Evolutionary conservation across 2,888 invertebrate species (phyloP).

Genomic region (Clunio marinus): DNA sequence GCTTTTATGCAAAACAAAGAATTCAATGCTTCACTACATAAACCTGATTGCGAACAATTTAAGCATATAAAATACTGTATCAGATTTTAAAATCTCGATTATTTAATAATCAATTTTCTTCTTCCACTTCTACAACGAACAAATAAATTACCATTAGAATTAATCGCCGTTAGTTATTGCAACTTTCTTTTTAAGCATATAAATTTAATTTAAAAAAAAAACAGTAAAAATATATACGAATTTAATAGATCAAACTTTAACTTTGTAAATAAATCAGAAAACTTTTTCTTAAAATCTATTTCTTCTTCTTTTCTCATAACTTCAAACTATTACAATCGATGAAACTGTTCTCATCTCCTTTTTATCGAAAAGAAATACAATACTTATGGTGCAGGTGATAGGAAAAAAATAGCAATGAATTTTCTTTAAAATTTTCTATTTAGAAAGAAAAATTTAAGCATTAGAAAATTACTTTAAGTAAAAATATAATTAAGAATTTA

Average conservation of each 20-base stretch:
- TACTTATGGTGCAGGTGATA: constrained; percentile 40
- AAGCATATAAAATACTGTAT: neutral
- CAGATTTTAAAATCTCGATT: neutral
- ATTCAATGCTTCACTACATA: constrained; percentile 5
- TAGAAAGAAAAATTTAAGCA: constrained; percentile 11
- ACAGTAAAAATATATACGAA: neutral
- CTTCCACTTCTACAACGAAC: neutral
- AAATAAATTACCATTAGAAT: constrained; percentile 7
- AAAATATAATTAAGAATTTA: neutral
- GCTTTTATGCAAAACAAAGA: constrained; percentile 3
- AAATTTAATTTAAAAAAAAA: neutral
- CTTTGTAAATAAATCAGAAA: neutral
- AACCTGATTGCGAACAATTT: neutral
- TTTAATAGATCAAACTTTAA: neutral
- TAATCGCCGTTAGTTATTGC: neutral
- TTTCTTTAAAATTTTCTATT: constrained; percentile 41
- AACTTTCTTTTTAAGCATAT: too few species aligned
- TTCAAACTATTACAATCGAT: too few species aligned
- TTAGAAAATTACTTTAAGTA: too few species aligned
- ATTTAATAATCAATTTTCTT: constrained; percentile 4
- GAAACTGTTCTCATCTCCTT: too few species aligned
- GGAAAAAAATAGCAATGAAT: too few species aligned
- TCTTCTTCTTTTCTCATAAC: too few species aligned
- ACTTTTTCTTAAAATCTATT: neutral
- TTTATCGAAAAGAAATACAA: neutral